Percentiles rank a stretch among this genome's conserved stretches.
Evolutionary conservation across 2,113 vertebrate genomes (phyloP).

Genomic region (Dicentrarchus labrax): DNA sequence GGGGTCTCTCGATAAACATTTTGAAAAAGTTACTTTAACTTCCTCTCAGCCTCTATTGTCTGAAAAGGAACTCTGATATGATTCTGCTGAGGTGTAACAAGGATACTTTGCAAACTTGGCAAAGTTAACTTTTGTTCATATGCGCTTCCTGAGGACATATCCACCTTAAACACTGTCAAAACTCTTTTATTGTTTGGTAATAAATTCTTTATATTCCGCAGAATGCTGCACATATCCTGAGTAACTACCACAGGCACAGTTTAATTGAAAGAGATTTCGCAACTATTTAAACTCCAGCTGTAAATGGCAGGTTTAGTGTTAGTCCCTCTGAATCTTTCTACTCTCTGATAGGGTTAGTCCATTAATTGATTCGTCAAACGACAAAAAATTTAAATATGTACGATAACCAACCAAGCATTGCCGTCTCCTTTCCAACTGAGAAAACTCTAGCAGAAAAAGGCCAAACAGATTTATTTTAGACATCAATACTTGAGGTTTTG

Average conservation of each 20-base stretch:
- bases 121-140: background rate
- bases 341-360: background rate
- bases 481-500: background rate
- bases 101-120: conserved; percentile 31
- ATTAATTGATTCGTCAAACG: background rate
- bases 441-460: too few relatives aligned
- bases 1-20: conserved; percentile 11
- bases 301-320: background rate
- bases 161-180: conserved; percentile 7
- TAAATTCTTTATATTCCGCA: background rate
- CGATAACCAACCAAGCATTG: too few relatives aligned
- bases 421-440: background rate
- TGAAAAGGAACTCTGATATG: conserved; percentile 22
- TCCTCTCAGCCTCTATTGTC: conserved; percentile 50
- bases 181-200: background rate
- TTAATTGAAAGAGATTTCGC: background rate
- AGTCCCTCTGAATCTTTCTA: background rate
- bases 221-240: background rate
- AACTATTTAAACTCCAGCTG: background rate
- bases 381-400: too few relatives aligned
- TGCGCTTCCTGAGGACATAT: conserved; percentile 9
- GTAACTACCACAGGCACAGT: too few relatives aligned
- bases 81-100: conserved; percentile 32
- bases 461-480: too few relatives aligned
- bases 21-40: conserved; percentile 27